Evolutionary conservation across 2,797 vertebrate species (phyloP).

Genomic region (Astyanax mexicanus): DNA sequence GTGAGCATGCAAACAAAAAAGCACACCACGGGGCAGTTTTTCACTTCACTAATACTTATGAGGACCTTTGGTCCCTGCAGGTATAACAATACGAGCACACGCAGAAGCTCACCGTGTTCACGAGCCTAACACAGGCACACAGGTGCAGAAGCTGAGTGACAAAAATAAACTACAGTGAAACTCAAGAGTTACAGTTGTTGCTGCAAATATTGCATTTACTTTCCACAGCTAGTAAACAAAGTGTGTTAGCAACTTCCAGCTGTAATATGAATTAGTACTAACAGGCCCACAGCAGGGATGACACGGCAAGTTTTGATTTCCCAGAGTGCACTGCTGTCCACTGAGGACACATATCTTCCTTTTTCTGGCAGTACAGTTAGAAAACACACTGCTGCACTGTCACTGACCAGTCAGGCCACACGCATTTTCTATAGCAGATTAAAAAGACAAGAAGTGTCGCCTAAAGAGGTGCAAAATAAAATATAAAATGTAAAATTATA

Average conservation of each 20-base stretch:
- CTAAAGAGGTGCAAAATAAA: no score
- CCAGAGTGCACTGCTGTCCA: constrained; percentile 1
- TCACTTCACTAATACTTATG: background rate
- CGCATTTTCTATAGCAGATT: no score
- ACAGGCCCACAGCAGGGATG: constrained; percentile 25
- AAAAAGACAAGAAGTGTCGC: no score
- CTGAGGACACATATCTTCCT: background rate
- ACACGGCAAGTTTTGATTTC: constrained; percentile 1
- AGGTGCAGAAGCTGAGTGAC: constrained; percentile 17
- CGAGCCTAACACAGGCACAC: background rate
- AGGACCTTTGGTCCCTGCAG: background rate
- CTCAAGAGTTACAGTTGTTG: constrained; percentile 19
- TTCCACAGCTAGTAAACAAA: constrained; percentile 30
- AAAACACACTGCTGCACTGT: background rate
- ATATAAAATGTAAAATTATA: no score
- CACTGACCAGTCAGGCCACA: background rate
- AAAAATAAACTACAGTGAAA: constrained; percentile 19
- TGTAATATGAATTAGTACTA: constrained; percentile 13
- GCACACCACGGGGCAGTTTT: background rate
- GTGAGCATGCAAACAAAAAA: background rate
- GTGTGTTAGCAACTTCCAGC: constrained; percentile 26
- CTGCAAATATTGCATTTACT: constrained; percentile 37
- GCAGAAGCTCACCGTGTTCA: background rate
- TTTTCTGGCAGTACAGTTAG: background rate
- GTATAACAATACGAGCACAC: constrained; percentile 2